phyloP scores from a whole-genome alignment of 2,888 invertebrate genomes.

The Ophion ventricosus region DNA sequence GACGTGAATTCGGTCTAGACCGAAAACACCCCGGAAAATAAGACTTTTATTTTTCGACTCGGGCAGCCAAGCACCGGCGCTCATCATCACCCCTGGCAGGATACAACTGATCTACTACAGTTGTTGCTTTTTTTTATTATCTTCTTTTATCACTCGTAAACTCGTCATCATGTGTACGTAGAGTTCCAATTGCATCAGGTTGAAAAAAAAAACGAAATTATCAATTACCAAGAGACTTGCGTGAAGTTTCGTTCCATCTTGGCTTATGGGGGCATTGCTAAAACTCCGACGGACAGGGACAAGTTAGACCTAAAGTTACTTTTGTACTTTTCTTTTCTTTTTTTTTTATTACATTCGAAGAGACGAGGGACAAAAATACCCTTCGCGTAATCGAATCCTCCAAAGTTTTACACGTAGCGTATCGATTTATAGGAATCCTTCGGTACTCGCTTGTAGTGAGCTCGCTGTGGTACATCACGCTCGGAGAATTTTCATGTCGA shows the following conservation, averaged over 20 bases:
- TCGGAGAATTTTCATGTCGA: constrained; percentile 10
- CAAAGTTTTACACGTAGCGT: constrained; percentile 28
- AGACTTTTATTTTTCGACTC: too few species aligned
- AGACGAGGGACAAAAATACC: constrained; percentile 18
- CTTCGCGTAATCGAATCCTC: constrained; percentile 35
- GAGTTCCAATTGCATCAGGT: background rate
- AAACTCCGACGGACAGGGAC: background rate
- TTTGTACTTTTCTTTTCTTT: constrained; percentile 6
- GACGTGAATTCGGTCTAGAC: too few species aligned
- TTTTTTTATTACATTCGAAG: background rate
- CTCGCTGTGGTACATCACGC: constrained; percentile 2
- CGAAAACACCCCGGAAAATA: too few species aligned
- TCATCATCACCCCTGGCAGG: too few species aligned
- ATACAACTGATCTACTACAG: too few species aligned
- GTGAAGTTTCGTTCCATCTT: constrained; percentile 7
- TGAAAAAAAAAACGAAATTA: background rate
- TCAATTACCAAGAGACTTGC: constrained; percentile 12
- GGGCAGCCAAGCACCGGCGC: too few species aligned
- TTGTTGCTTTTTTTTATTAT: too few species aligned
- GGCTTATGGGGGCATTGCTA: background rate
- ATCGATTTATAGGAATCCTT: constrained; percentile 39
- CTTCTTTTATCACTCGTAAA: too few species aligned
- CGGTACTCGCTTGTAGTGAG: constrained; percentile 1
- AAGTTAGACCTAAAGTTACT: background rate
- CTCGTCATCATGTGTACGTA: background rate